Base-by-base conservation (phyloP, 2,113 vertebrate genomes). In the Butorides virescens region DNA sequence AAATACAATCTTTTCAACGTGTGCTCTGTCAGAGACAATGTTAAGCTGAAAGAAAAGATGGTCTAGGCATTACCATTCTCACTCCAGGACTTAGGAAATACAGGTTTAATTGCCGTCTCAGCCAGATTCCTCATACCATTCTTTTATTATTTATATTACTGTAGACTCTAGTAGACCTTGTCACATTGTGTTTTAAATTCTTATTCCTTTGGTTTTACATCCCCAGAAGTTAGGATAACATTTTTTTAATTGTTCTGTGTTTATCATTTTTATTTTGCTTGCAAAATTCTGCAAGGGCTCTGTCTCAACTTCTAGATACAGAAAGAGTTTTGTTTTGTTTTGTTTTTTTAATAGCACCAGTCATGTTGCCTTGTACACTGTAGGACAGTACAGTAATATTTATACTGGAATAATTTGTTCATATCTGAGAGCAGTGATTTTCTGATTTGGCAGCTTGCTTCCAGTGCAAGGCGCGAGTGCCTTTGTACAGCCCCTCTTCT, bases 301-400 rank as follows among this genome's bases (percentile, higher is more conserved):
- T 42, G 23, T 44, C 42, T 80, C 36, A 62, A 82, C 11, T 21
- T 29, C 36, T n/a, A 32, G 22, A 25, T 25, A 15, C 19, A 32
- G 1, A 44, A 29, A 71, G 12, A 65, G 1, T 0, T 1, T 21
- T 2, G 1, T 8, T 5, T 27, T 50, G 23, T 8, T 26, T 52
- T 52, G 7, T 9, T 44, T 11, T 47, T 86, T 79, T 29, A 56
- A 16, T 25, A 18, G 9, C 11, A 42, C 30, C 12, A 56, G 20
- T 50, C 11, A 37, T 14, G 6, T 11, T 65, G n/a, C 16, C 27
- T 68, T 34, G 6, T 23, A 18, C 20, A 20, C 15, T 0, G 0
- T 3, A 42, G 15, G 46, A 5, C 15, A 26, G 7, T 11, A 39
- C 5, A 58, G 27, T 37, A 59, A 30, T 7, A 56, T 82, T 82